Evolutionary conservation across 2,888 invertebrate genomes (phyloP).

Genomic region (Lithosia quadra): DNA sequence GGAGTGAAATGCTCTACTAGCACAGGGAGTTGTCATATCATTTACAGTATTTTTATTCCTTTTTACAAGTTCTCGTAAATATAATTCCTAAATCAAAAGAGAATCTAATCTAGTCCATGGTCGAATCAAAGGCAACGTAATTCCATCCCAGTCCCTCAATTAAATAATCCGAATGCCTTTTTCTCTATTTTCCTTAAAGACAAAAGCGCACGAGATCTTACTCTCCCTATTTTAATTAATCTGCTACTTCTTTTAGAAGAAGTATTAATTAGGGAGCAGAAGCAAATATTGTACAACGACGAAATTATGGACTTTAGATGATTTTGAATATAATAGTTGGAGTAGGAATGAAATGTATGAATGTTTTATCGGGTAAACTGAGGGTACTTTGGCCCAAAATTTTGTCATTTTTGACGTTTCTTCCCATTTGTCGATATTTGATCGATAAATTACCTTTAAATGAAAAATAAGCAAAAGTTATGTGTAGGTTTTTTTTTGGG

Average conservation of each 20-base stretch:
- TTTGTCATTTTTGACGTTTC: too few species aligned
- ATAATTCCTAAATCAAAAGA: neutral
- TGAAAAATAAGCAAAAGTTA: too few species aligned
- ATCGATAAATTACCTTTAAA: too few species aligned
- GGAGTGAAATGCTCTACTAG: too few species aligned
- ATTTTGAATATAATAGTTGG: neutral
- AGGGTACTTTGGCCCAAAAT: too few species aligned
- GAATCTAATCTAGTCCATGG: neutral
- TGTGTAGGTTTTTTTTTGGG: too few species aligned
- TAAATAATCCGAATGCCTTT: neutral
- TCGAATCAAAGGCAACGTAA: constrained; percentile 1
- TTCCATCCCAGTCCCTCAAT: neutral
- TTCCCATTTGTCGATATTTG: too few species aligned
- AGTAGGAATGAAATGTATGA: neutral
- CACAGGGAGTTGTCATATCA: too few species aligned
- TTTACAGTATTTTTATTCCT: too few species aligned
- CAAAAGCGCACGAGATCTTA: constrained; percentile 20
- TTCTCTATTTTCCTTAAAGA: neutral
- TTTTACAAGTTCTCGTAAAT: too few species aligned
- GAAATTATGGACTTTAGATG: constrained; percentile 35
- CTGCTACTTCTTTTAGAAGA: constrained; percentile 52
- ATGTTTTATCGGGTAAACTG: too few species aligned
- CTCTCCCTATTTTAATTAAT: constrained; percentile 41
- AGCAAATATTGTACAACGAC: constrained; percentile 61
- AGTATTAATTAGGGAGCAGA: constrained; percentile 64